A percentile compares a stretch with the other conserved stretches of the same genome.
phyloP scores from a whole-genome alignment of 2,797 vertebrate genomes.

The Neosalanx taihuensis region DNA sequence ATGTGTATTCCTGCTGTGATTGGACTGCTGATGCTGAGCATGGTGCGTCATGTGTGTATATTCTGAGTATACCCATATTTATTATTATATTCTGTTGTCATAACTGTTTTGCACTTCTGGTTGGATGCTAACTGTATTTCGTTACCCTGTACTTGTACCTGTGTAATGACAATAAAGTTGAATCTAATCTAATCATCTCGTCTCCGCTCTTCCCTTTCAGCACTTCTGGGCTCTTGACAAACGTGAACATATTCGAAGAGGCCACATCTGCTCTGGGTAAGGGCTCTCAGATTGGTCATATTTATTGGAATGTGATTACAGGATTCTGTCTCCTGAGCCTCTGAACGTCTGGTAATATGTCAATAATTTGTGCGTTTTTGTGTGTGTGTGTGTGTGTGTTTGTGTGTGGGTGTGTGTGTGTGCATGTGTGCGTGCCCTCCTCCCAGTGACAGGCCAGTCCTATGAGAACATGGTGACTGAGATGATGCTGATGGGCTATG shows the following conservation, averaged over 20 bases:
- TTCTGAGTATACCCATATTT: neutral
- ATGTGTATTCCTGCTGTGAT: too few relatives aligned
- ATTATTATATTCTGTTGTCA: too few relatives aligned
- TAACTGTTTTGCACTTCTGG: too few relatives aligned
- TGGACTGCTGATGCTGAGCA: neutral
- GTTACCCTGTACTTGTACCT: too few relatives aligned
- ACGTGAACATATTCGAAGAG: conserved; percentile 90
- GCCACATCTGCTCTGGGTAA: conserved; percentile 94
- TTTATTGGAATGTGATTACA: too few relatives aligned
- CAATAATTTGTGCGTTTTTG: neutral
- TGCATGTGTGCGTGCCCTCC: conserved; percentile 10
- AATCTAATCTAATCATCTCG: too few relatives aligned
- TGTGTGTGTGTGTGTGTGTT: neutral
- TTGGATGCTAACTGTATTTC: too few relatives aligned
- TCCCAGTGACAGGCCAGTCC: conserved; percentile 88
- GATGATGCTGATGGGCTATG: conserved; percentile 99
- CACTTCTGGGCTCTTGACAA: conserved; percentile 75
- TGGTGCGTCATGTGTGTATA: neutral
- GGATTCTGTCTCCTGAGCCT: neutral
- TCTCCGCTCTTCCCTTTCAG: conserved; percentile 69
- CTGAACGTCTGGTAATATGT: neutral
- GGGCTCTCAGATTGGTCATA: neutral
- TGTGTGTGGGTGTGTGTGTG: neutral
- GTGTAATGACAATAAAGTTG: too few relatives aligned
- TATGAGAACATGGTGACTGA: conserved; percentile 98